phyloP scores from a whole-genome alignment of 2,797 vertebrate genomes.

The Gymnocypris eckloni region DNA sequence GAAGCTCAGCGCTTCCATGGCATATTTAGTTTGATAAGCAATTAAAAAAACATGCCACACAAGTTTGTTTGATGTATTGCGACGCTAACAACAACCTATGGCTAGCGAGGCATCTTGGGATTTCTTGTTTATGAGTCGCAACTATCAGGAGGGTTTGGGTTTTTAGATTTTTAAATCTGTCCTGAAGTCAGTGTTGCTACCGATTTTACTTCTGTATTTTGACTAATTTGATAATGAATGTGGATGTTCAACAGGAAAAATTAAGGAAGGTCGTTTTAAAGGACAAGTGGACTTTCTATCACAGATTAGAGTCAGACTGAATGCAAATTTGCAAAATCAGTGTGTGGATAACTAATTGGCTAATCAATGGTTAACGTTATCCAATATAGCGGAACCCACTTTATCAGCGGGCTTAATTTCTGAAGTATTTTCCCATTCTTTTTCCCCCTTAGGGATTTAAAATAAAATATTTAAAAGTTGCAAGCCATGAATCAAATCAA shows the following conservation, averaged over 20 bases:
- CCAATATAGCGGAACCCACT: background rate
- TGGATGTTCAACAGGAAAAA: background rate
- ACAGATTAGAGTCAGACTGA: background rate
- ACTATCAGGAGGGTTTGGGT: constrained; percentile 17
- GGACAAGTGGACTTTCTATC: background rate
- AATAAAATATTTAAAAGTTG: background rate
- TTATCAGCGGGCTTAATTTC: background rate
- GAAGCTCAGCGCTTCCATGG: background rate
- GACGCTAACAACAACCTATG: constrained; percentile 4
- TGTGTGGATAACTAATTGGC: constrained; percentile 6
- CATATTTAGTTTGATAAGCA: constrained; percentile 17
- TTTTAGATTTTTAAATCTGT: constrained; percentile 12
- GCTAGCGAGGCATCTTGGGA: constrained; percentile 19
- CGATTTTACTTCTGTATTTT: background rate
- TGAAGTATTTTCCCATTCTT: background rate
- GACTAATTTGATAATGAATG: background rate
- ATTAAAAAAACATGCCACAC: constrained; percentile 9
- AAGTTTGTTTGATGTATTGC: constrained; percentile 30
- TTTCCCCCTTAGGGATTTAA: background rate
- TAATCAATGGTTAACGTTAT: background rate
- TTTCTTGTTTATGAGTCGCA: constrained; percentile 18
- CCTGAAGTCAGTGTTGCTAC: constrained; percentile 10
- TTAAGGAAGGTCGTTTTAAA: background rate
- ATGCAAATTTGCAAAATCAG: background rate
- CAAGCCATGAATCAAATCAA: constrained; percentile 1